Conservation (phyloP, 2,113 vertebrate genomes). For the Dinomys branickii region DNA sequence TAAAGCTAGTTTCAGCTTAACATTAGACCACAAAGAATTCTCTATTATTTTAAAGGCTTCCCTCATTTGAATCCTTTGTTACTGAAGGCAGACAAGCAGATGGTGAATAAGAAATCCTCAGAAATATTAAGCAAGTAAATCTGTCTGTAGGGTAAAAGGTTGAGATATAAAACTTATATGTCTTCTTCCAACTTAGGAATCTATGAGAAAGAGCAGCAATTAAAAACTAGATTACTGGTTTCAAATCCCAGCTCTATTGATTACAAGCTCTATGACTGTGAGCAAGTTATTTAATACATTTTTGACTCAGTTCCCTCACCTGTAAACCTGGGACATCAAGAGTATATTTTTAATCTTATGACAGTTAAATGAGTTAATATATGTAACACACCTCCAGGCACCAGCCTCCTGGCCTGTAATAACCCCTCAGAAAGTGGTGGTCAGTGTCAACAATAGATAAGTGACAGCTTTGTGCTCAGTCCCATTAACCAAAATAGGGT, state of each 20-base stretch:
- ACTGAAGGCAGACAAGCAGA: not conserved
- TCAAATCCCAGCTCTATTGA: not conserved
- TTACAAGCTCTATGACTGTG: not conserved
- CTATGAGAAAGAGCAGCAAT: not conserved
- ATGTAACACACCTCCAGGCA: not conserved
- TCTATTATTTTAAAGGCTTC: not conserved
- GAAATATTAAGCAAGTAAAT: constrained; percentile 13
- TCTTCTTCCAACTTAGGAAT: constrained; percentile 6
- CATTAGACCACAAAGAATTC: not conserved
- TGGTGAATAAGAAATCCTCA: not conserved
- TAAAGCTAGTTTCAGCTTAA: not conserved
- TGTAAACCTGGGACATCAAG: not conserved
- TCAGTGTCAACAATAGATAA: not conserved
- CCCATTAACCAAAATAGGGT: not conserved
- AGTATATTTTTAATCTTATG: not conserved
- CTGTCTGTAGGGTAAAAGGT: not conserved
- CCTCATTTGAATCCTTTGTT: not conserved
- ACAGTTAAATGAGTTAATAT: not conserved
- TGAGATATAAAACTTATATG: constrained; percentile 18
- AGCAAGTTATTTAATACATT: not conserved
- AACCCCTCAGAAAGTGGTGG: not conserved
- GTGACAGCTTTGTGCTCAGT: not conserved
- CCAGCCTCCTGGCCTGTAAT: not conserved
- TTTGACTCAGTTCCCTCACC: not conserved
- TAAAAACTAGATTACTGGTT: constrained; percentile 25